Percentiles rank a stretch among this genome's conserved stretches.
These are phyloP conservation scores for Lasioglossum pauxillum DNA, from an alignment of 2,888 invertebrate genomes.

Conservation along the genomic window DNA sequence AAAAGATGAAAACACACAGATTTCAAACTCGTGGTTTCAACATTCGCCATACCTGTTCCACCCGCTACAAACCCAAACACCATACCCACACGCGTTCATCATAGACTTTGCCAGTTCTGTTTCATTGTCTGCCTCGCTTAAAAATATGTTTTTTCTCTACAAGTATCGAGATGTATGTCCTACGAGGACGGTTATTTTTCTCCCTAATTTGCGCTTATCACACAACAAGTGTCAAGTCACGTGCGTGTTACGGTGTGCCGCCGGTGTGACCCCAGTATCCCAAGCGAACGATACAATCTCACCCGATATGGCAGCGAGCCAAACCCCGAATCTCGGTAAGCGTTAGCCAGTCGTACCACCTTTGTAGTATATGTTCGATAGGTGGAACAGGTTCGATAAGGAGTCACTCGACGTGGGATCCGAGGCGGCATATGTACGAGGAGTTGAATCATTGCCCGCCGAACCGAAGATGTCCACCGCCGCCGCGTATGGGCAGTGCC, in stretches of 20 bases:
- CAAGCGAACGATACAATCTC: constrained; percentile 45
- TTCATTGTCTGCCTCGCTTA: constrained; percentile 73
- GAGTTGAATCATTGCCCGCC: constrained; percentile 89
- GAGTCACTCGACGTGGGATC: constrained; percentile 94
- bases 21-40: too few species aligned
- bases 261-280: constrained; percentile 31
- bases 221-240: constrained; percentile 60
- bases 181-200: constrained; percentile 53
- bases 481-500: constrained; percentile 86
- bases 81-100: constrained; percentile 42
- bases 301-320: constrained; percentile 37
- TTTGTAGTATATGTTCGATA: constrained; percentile 82
- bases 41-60: background rate
- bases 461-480: constrained; percentile 84
- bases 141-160: constrained; percentile 49
- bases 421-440: constrained; percentile 95
- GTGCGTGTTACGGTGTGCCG: background rate
- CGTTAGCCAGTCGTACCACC: constrained; percentile 80
- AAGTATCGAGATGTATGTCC: constrained; percentile 53
- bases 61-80: constrained; percentile 33
- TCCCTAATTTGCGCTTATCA: constrained; percentile 70
- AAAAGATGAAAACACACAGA: too few species aligned
- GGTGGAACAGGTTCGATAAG: constrained; percentile 85
- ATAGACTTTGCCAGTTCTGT: constrained; percentile 64
- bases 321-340: constrained; percentile 76